These are phyloP conservation scores for Panthera uncia DNA, from an alignment of 2,113 vertebrate genomes.

Conservation along the genomic window DNA sequence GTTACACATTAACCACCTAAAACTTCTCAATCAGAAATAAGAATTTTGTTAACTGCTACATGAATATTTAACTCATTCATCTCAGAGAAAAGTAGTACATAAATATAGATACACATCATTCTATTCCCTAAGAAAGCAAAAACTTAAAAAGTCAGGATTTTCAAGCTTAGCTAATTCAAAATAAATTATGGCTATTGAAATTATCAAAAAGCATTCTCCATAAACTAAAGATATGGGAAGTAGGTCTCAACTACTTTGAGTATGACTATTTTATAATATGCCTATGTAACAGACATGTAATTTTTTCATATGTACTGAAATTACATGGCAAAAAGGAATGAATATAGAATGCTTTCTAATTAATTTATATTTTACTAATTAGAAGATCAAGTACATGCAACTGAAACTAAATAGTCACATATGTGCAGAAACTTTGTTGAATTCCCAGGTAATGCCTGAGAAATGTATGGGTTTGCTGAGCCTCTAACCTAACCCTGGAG, in stretches of 20 bases:
- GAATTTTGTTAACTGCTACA: not conserved
- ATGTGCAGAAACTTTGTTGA: not conserved
- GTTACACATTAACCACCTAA: slow-evolving; percentile 38
- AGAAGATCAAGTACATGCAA: not conserved
- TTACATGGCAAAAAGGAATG: not conserved
- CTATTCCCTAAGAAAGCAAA: not conserved
- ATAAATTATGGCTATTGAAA: not conserved
- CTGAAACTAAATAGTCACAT: not conserved
- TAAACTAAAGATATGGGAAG: not conserved
- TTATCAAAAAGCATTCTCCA: not conserved
- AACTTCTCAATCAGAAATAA: not conserved
- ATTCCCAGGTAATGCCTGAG: not conserved
- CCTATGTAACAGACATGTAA: not conserved
- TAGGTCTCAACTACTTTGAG: not conserved
- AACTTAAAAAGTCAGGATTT: not conserved
- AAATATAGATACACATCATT: not conserved
- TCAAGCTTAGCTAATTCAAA: not conserved
- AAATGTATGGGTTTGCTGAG: not conserved
- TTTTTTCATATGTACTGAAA: slow-evolving; percentile 4
- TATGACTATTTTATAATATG: not conserved
- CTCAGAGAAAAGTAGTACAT: not conserved
- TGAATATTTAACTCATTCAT: not conserved
- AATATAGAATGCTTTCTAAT: not conserved
- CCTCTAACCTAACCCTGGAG: not conserved
- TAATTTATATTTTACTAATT: not conserved